Evolutionary conservation across 2,113 vertebrate genomes (phyloP), one percentile per base, ranked within the genome.

Genomic region (Etheostoma cragini): DNA sequence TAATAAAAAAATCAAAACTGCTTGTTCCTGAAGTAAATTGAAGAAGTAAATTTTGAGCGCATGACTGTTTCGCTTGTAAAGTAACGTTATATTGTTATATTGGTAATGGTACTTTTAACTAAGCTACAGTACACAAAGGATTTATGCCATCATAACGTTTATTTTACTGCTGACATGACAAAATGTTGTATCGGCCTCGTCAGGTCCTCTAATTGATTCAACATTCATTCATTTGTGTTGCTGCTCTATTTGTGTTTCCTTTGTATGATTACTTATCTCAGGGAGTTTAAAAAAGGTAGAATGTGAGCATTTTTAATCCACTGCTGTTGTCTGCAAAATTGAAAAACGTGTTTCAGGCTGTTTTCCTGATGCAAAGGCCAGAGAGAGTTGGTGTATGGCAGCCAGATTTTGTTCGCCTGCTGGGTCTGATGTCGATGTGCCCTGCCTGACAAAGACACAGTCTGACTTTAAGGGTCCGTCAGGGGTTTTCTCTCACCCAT

Each of bases 401-500:
- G 46, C 42, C 50, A 52, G 38, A 69, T 45, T 65, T 58, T 73
- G 73, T 78, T 79, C 49, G 49, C 50, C 57, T 60, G 56, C 75
- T 67, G 50, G 38, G n/a, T 57, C 42, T 57, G 47, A n/a, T 75
- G 47, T 78, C 22, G 45, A 38, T 83, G 64, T 78, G 73, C 71
- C 49, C 49, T 76, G 70, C 65, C 60, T 74, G 60, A 81, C 70
- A 84, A 81, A 83, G 63, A 87, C 66, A 76, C 63, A 60, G 66
- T 73, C 67, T 72, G 69, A 81, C 81, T 84, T 73, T 17, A 60
- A 26, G 64, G 53, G 21, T 57, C 64, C 73, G 75, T 61, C 49
- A 58, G 66, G 49, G 61, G 16, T 77, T 66, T 84, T 72, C 30
- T 45, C 61, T 53, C 63, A 76, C 61, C 57, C 50, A 67, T 73